phyloP scores from a whole-genome alignment of 2,113 vertebrate species.

The Pteropus alecto region DNA sequence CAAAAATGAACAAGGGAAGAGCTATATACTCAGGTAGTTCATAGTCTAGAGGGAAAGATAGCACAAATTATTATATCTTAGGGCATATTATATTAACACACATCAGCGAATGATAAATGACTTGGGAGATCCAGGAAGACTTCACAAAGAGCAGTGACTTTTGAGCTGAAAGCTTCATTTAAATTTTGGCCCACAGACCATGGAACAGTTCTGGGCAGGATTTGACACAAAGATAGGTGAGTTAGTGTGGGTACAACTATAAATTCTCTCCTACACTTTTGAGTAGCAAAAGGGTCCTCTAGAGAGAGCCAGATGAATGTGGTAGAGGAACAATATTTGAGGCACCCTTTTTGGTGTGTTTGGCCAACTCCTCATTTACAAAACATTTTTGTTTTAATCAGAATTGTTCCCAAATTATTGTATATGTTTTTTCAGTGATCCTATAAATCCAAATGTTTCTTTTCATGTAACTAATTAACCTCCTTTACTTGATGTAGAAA shows the following conservation, averaged over 20 bases:
- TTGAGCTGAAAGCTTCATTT: background rate
- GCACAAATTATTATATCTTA: too few species aligned
- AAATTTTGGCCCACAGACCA: background rate
- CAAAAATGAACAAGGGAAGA: background rate
- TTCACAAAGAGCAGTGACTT: background rate
- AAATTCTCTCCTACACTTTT: background rate
- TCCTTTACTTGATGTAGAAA: background rate
- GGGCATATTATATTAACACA: background rate
- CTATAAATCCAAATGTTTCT: background rate
- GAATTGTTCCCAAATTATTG: background rate
- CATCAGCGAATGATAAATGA: background rate
- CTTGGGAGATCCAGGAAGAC: background rate
- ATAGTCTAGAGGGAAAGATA: background rate
- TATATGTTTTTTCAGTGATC: background rate
- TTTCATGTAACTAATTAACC: background rate
- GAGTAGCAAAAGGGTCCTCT: background rate
- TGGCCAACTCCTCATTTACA: background rate
- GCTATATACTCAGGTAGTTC: background rate
- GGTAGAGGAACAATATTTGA: background rate
- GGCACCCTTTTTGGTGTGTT: fast-evolving
- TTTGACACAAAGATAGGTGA: background rate
- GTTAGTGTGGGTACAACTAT: background rate
- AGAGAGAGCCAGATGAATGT: conserved; percentile 49
- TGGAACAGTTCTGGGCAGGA: background rate
- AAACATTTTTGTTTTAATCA: background rate